These are phyloP conservation scores for Epinephelus lanceolatus DNA, from an alignment of 2,113 vertebrate genomes.

Conservation along the genomic window DNA sequence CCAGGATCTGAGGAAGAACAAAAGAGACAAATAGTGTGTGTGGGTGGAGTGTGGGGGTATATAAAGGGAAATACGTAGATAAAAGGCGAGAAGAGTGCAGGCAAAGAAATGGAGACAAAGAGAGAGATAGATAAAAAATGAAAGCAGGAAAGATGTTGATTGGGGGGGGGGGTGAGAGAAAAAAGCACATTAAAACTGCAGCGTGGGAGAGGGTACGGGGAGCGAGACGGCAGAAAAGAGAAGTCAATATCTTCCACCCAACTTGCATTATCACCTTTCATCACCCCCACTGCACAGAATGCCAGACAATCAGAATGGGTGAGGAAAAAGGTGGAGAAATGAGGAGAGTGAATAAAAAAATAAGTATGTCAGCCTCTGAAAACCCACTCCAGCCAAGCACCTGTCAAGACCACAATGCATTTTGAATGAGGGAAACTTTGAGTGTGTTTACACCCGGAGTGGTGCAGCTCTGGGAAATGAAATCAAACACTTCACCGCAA, in stretches of 20 bases:
- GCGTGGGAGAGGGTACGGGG: conserved; percentile 21
- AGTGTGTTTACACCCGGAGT: conserved; percentile 48
- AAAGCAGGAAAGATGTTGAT: conserved; percentile 22
- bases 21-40: conserved; percentile 26
- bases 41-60: neutral
- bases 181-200: conserved; percentile 34
- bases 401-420: conserved; percentile 69
- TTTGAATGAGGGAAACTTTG: conserved; percentile 61
- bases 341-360: conserved; percentile 59
- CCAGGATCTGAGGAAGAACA: conserved; percentile 86
- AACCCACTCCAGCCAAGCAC: conserved; percentile 57
- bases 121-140: conserved; percentile 41
- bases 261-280: conserved; percentile 76
- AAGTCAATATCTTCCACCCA: conserved; percentile 68
- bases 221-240: conserved; percentile 44
- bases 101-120: conserved; percentile 46
- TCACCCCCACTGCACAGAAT: conserved; percentile 38
- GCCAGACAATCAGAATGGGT: conserved; percentile 49
- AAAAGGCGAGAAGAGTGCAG: conserved; percentile 14
- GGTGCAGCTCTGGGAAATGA: conserved; percentile 36
- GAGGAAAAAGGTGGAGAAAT: conserved; percentile 57
- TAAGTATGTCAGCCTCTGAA: conserved; percentile 45
- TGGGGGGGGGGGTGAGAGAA: conserved; percentile 17
- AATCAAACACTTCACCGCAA: conserved; percentile 52
- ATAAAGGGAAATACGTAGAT: conserved; percentile 34